Conservation (phyloP, 2,888 invertebrate genomes). For the Dicranocentrus wangi region DNA sequence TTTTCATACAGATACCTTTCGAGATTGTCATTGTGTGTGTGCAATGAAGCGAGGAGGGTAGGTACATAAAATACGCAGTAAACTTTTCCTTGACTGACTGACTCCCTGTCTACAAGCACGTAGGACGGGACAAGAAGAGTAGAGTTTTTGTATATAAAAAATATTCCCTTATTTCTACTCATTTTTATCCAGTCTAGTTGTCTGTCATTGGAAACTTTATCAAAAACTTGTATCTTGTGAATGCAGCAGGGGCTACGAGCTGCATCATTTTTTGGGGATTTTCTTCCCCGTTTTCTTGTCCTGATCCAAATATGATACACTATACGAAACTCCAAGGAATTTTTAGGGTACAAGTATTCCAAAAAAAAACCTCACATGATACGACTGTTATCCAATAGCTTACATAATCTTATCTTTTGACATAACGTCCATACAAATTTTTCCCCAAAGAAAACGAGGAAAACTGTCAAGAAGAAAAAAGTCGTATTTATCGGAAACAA, state of each 20-base stretch:
- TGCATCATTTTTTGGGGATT: constrained; percentile 25
- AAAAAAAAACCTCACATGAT: neutral
- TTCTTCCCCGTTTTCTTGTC: constrained; percentile 15
- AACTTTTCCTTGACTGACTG: constrained; percentile 2
- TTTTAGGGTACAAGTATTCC: neutral
- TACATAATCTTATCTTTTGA: constrained; percentile 31
- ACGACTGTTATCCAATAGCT: constrained; percentile 32
- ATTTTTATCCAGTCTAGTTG: constrained; percentile 7
- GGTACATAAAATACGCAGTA: neutral
- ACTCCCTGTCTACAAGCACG: neutral
- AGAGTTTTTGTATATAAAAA: neutral
- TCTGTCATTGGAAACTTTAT: constrained; percentile 27
- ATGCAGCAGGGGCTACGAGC: neutral
- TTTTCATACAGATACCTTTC: constrained; percentile 1
- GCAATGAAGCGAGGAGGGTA: constrained; percentile 9
- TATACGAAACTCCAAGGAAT: neutral
- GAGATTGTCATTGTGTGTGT: constrained; percentile 17
- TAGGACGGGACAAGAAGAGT: neutral
- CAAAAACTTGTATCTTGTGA: constrained; percentile 23
- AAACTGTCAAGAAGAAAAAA: constrained; percentile 49
- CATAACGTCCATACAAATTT: constrained; percentile 38
- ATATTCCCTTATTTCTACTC: neutral
- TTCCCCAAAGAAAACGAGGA: constrained; percentile 5
- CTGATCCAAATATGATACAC: neutral
- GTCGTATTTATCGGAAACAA: constrained; percentile 44